Evolutionary conservation across 2,113 vertebrate genomes (phyloP), one percentile per base, ranked within the genome.

Genomic region (Lasiurus cinereus): DNA sequence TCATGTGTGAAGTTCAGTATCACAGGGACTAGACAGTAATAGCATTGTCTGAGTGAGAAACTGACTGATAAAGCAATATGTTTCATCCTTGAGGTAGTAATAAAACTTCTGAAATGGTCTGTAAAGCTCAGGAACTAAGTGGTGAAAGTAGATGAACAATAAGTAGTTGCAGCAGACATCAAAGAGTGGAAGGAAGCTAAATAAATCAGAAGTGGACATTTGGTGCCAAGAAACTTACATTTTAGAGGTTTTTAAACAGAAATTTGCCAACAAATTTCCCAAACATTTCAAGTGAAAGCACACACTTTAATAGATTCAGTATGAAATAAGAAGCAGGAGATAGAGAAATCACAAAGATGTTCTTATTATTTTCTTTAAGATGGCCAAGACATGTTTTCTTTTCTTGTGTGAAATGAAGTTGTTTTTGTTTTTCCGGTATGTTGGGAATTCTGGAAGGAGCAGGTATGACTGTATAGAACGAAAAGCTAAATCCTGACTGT

Each of bases 171-270:
- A 90, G 62, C 80, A 88, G 95, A 95, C 85, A 93, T 96, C 87
- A 88, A 74, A 36, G 70, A 92, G 43, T 93, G 74, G 70, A 95
- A 80, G 48, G 0, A 16, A 90, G 74, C 93, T 87, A 73, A 92
- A 91, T 96, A 92, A 97, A 97, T 97, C 91, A 96, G 6, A 43
- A 93, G 29, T 94, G 94, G 97, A 97, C 93, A 93, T 86, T 97
- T 93, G 96, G 93, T 93, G 88, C 7, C 46, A 43, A 96, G 82
- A 96, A 97, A 95, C 93, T 94, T 82, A 94, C 77, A 96, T 84
- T 0, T 24, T 74, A 95, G 56, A 97, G 91, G 29, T 48, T 96
- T 94, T 64, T 93, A 96, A 94, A 92, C 46, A 48, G 54, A 87
- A 79, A 69, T 84, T 86, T 50, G 52, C 86, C 85, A 87, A 90